A percentile compares a stretch with the other conserved stretches of the same genome.
Conservation (phyloP, 2,797 vertebrate species). For the Pangasius macronema region DNA sequence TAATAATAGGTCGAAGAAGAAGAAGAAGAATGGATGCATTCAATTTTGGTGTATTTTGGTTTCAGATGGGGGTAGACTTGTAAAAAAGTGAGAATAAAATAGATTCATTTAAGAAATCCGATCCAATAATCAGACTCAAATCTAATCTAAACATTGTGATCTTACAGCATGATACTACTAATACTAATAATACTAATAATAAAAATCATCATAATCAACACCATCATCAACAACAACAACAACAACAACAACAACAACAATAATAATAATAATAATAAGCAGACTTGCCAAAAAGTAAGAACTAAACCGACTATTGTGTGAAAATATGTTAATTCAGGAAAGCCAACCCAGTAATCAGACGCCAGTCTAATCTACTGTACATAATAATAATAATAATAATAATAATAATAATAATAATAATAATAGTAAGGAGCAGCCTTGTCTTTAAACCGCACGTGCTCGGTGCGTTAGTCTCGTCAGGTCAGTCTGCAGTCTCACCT, state of each 20-base stretch:
- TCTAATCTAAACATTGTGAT: not conserved
- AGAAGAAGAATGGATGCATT: not conserved
- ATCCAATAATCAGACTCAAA: not conserved
- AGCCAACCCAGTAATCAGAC: not conserved
- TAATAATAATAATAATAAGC: not conserved
- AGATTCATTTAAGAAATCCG: not conserved
- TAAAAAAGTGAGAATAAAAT: not conserved
- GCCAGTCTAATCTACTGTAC: not conserved
- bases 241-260: not conserved
- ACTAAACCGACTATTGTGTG: not conserved
- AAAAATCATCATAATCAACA: not conserved
- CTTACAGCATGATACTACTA: not conserved
- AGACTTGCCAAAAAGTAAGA: not conserved
- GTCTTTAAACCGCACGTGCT: not conserved
- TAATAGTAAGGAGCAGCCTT: not conserved
- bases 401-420: not conserved
- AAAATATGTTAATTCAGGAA: not conserved
- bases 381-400: not conserved
- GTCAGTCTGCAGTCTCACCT: conserved; percentile 56
- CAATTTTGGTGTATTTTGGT: not conserved
- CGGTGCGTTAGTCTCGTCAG: not conserved
- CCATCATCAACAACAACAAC: too few relatives aligned
- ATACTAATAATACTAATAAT: not conserved
- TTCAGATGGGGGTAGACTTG: not conserved
- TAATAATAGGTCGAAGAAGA: not conserved